Evolutionary conservation across 37 sponge, comb jelly and placozoan species (phyloP).

Genomic region (Aphrocallistes beatrix): DNA sequence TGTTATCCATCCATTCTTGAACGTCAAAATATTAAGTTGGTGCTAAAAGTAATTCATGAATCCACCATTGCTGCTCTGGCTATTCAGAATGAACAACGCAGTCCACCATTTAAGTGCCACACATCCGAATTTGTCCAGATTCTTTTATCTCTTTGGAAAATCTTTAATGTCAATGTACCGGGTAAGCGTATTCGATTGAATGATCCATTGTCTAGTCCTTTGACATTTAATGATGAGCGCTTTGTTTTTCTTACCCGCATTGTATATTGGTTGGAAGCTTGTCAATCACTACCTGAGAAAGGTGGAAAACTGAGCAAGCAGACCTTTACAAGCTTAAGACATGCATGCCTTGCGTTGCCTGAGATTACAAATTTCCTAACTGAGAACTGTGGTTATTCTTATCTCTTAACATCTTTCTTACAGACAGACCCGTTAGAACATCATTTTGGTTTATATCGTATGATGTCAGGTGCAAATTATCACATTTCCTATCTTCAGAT

Average conservation of each 20-base stretch:
- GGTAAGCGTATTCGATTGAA: not conserved
- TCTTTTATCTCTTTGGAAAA: not conserved
- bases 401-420: not conserved
- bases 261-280: not conserved
- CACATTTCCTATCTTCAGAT: not conserved
- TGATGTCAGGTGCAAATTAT: conserved; percentile 17
- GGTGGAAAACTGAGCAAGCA: not conserved
- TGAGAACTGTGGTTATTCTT: not conserved
- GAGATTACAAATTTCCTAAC: not conserved
- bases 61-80: not conserved
- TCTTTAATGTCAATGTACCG: not conserved
- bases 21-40: not conserved
- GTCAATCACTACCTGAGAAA: not conserved
- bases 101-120: not conserved
- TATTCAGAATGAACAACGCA: not conserved
- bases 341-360: not conserved
- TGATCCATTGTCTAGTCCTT: not conserved
- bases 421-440: conserved; percentile 14
- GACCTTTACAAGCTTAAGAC: not conserved
- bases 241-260: not conserved
- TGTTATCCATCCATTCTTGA: not conserved
- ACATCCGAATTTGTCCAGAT: not conserved
- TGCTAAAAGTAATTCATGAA: not conserved
- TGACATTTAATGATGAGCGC: not conserved
- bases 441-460: not conserved